Percentiles rank a stretch among this genome's conserved stretches.
Conservation (phyloP, 1,140 invertebrate species). For the Drosophila sp. region DNA sequence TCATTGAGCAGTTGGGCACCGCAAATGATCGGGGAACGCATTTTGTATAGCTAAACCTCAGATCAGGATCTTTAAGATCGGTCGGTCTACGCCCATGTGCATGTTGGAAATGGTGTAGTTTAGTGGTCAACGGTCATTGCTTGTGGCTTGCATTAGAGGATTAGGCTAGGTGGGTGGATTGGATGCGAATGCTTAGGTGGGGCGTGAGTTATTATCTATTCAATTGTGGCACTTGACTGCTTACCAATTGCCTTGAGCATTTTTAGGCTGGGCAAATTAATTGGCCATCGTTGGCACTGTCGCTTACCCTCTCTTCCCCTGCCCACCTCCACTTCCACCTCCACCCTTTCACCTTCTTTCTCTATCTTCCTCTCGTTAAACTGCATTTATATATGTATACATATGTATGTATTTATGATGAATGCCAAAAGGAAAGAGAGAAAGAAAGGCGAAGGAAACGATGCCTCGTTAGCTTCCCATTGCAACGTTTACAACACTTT, state of each 20-base stretch:
- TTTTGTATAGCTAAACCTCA: too few species aligned
- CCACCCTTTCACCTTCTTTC: neutral
- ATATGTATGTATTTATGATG: conserved; percentile 60
- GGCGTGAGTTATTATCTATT: conserved; percentile 83
- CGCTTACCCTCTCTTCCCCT: conserved; percentile 14
- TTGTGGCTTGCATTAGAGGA: conserved; percentile 51
- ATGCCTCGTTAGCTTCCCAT: conserved; percentile 64
- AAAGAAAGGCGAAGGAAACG: conserved; percentile 32
- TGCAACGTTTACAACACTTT: conserved; percentile 76
- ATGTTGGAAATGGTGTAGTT: neutral
- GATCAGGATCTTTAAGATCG: too few species aligned
- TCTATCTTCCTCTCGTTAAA: conserved; percentile 14
- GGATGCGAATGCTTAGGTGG: conserved; percentile 53
- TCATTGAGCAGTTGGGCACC: too few species aligned
- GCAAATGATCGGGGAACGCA: too few species aligned
- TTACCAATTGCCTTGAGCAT: conserved; percentile 61
- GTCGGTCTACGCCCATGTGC: neutral
- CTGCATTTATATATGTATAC: conserved; percentile 55
- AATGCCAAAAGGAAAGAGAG: conserved; percentile 47
- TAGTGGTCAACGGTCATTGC: conserved; percentile 66
- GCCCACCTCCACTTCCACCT: neutral
- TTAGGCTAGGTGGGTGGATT: conserved; percentile 40
- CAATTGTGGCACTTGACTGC: conserved; percentile 81
- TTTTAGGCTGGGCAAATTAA: conserved; percentile 63
- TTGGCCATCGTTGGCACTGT: conserved; percentile 47